Evolutionary conservation across 2,113 vertebrate genomes (phyloP).

Genomic region (Anhinga rufa): DNA sequence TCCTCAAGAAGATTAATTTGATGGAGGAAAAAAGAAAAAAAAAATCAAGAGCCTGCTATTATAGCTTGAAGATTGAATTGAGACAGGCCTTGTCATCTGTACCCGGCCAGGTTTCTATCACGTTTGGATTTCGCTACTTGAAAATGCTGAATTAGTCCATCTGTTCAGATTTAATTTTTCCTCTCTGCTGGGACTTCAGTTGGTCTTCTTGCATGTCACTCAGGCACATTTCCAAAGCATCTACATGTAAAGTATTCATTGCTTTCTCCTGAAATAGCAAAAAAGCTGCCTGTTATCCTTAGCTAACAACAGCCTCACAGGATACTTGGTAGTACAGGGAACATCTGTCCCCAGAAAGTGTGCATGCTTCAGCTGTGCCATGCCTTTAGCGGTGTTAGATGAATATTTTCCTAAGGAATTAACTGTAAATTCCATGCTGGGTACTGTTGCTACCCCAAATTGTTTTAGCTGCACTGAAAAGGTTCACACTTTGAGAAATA

Average conservation of each 20-base stretch:
- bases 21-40: neutral
- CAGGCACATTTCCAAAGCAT: neutral
- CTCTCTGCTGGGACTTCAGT: constrained; percentile 18
- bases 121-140: neutral
- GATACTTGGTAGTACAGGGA: neutral
- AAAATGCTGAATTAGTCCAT: constrained; percentile 51
- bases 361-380: neutral
- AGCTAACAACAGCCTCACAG: neutral
- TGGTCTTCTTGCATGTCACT: neutral
- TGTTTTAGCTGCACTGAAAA: neutral
- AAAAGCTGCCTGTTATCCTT: neutral
- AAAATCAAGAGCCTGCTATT: neutral
- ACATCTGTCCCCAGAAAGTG: neutral
- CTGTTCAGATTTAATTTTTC: constrained; percentile 51
- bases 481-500: neutral
- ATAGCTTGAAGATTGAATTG: neutral
- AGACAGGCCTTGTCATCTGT: constrained; percentile 34
- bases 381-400: neutral
- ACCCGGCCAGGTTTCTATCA: constrained; percentile 10
- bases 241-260: neutral
- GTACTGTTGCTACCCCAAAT: neutral
- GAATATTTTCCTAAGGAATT: neutral
- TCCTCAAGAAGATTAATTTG: constrained; percentile 2
- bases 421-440: neutral
- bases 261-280: constrained; percentile 9